Base-by-base conservation (phyloP, 2,888 invertebrate genomes). In the Eupithecia subumbrata region DNA sequence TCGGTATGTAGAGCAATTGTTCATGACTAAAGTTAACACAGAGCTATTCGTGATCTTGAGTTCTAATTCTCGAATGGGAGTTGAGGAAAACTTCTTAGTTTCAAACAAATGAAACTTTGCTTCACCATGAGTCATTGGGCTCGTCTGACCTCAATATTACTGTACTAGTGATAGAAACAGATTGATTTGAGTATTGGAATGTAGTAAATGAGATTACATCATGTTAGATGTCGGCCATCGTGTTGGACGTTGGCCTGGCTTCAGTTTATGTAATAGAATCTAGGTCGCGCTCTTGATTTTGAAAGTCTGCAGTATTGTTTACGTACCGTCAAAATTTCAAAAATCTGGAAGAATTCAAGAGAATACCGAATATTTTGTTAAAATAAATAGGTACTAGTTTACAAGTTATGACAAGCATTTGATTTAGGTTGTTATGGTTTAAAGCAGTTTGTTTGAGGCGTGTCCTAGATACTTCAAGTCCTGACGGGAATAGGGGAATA, bases 211-310 rank as follows among this genome's bases (percentile, higher is more conserved):
- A 77, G 71, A 88, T 89, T 80, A 80, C 79, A 84, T 84, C 80
- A 82, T 84, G 72, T 75, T 40, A 37, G 67, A 73, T 87, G 84
- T 86, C 83, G 90, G 88, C 88, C 86, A 86, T 79, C 83, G 81
- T 67, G 67, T 40, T 68, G 85, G 83, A 76, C 82, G 80, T 84
- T 83, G 83, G 82, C 82, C 84, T 83, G 81, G 78, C 78, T 76
- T 81, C 78, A 78, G 82, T 85, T 88, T 87, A 88, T 86, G 84
- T 88, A 88, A 88, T 82, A 80, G 78, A 79, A 87, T 84, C 77
- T 86, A 81, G 85, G 82, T 81, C 83, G 78, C 73, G 81, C 83
- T 82, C 83, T 81, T 77, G 82, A 82, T 82, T 78, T 81, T 82
- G 82, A 83, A 83, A 83, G 80, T 78, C 70, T 79, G 77, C 76